phyloP scores from a whole-genome alignment of 2,888 invertebrate genomes.

The Agrochola lychnidis region DNA sequence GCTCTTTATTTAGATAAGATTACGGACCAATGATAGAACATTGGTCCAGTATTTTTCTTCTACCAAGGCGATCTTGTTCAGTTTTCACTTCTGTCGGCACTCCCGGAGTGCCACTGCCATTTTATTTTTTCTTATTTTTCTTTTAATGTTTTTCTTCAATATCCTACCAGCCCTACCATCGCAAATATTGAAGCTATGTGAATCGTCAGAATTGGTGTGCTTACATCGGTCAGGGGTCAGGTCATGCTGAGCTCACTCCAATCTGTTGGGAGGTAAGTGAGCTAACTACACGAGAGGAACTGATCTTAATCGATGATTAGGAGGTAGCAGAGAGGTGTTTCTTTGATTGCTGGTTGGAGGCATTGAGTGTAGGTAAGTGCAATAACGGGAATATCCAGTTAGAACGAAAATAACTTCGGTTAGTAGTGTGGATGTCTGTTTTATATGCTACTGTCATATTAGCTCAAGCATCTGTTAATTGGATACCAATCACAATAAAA shows the following conservation, averaged over 20 bases:
- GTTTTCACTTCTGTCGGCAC: too few relatives aligned
- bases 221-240: constrained; percentile 64
- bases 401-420: too few relatives aligned
- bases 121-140: too few relatives aligned
- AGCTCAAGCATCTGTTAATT: background rate
- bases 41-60: too few relatives aligned
- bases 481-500: background rate
- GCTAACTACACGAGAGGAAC: constrained; percentile 24
- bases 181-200: constrained; percentile 58
- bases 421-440: background rate
- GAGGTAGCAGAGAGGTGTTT: constrained; percentile 25
- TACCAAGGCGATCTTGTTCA: too few relatives aligned
- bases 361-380: background rate
- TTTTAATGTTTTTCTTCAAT: background rate
- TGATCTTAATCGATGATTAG: constrained; percentile 50
- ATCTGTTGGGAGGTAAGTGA: constrained; percentile 24
- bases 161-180: constrained; percentile 50
- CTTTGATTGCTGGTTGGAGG: constrained; percentile 26
- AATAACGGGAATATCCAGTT: background rate
- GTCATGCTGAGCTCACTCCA: constrained; percentile 47
- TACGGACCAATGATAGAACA: too few relatives aligned
- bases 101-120: too few relatives aligned
- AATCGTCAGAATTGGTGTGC: constrained; percentile 59
- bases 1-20: too few relatives aligned
- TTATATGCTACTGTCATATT: background rate